Conservation (phyloP, 2,888 invertebrate species). For the Agriotes lineatus region DNA sequence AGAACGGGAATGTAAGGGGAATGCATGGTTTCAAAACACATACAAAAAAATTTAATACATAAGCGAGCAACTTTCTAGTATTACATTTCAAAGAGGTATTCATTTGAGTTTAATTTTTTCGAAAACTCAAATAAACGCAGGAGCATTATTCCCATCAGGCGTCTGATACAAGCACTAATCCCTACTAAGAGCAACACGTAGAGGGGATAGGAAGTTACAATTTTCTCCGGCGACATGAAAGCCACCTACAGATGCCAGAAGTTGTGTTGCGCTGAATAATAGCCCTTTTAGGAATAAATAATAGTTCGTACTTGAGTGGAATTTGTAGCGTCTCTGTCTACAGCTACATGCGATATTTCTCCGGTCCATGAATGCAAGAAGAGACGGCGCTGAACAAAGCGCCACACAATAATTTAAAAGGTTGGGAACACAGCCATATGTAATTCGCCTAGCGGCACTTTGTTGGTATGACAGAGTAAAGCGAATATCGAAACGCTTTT, state of each 20-base stretch:
- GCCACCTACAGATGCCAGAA: constrained; percentile 32
- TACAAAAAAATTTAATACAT: too few species aligned
- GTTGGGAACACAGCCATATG: too few species aligned
- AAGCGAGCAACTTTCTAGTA: too few species aligned
- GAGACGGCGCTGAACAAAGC: not conserved
- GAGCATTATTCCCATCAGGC: constrained; percentile 13
- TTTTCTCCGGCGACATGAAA: constrained; percentile 25
- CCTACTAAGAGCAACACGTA: constrained; percentile 31
- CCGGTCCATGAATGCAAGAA: not conserved
- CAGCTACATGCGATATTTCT: not conserved
- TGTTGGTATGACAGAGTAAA: too few species aligned
- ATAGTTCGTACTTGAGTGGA: constrained; percentile 25
- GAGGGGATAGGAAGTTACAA: constrained; percentile 26
- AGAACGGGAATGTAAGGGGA: too few species aligned
- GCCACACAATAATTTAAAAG: too few species aligned
- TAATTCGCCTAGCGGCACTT: too few species aligned
- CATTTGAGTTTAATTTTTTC: too few species aligned
- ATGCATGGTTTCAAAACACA: too few species aligned
- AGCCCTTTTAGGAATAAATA: constrained; percentile 31
- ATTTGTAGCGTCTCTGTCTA: constrained; percentile 18
- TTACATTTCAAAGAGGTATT: too few species aligned
- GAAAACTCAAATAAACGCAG: not conserved
- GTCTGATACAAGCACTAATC: constrained; percentile 19
- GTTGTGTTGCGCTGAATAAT: constrained; percentile 31
- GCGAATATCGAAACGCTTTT: not conserved